phyloP scores from a whole-genome alignment of 1,140 invertebrate genomes.

The Lineus longissimus region DNA sequence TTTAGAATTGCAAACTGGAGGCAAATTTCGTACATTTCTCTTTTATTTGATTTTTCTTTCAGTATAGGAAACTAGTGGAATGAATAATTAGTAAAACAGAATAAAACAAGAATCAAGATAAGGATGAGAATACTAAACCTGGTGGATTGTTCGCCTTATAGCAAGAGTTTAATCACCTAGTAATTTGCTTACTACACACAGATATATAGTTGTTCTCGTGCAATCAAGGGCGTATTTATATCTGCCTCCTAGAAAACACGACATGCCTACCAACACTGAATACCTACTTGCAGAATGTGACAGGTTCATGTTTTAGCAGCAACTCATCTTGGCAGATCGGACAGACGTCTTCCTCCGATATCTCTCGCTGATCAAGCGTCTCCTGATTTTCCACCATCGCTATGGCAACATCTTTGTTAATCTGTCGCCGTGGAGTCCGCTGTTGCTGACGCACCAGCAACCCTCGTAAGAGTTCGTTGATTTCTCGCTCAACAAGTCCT shows the following conservation, averaged over 20 bases:
- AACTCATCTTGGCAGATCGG: conserved; percentile 55
- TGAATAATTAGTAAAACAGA: not conserved
- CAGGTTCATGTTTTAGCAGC: conserved; percentile 45
- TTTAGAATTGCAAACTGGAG: not conserved
- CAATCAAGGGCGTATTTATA: too few species aligned
- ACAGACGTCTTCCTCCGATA: conserved; percentile 50
- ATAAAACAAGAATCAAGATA: not conserved
- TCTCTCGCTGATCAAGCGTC: conserved; percentile 44
- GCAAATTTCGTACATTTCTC: not conserved
- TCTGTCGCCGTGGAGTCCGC: conserved; percentile 8
- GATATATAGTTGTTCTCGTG: too few species aligned
- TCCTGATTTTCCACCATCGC: conserved; percentile 25
- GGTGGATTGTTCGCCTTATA: not conserved
- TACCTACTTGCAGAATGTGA: conserved; percentile 52
- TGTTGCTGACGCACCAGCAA: conserved; percentile 19
- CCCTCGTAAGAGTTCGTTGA: conserved; percentile 46
- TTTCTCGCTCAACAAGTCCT: conserved; percentile 51
- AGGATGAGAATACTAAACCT: not conserved
- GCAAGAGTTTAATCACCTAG: not conserved
- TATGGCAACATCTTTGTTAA: conserved; percentile 13
- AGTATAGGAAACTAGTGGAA: not conserved
- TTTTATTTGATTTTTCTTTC: not conserved
- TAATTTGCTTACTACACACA: not conserved
- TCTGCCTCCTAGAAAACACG: too few species aligned
- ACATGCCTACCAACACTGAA: not conserved